Conservation (phyloP, 2,797 vertebrate genomes). For the Mormyrus proboscirostris region DNA sequence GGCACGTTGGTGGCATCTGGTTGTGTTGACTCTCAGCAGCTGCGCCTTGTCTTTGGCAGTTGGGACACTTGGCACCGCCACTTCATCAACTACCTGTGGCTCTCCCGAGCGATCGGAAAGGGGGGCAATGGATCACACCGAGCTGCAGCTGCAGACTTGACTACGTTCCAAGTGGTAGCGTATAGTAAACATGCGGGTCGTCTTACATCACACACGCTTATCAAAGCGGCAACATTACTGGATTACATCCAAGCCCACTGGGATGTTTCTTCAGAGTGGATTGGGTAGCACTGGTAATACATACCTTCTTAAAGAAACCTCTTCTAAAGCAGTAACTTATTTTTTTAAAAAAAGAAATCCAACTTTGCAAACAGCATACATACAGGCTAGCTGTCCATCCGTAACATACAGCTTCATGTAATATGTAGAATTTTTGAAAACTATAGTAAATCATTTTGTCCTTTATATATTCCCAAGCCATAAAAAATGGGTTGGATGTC, state of each 20-base stretch:
- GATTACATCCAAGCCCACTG: background rate
- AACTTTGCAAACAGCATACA: background rate
- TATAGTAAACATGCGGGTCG: slow-evolving; percentile 52
- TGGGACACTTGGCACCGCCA: slow-evolving; percentile 76
- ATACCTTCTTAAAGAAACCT: too few relatives aligned
- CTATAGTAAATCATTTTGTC: background rate
- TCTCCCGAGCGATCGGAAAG: slow-evolving; percentile 60
- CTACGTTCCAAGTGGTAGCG: slow-evolving; percentile 64
- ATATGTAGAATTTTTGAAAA: background rate
- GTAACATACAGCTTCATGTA: background rate
- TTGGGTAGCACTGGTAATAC: background rate
- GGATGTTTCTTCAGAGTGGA: background rate
- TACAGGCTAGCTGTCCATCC: background rate
- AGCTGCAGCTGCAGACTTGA: slow-evolving; percentile 69
- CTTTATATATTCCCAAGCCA: background rate
- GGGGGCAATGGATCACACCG: slow-evolving; percentile 54
- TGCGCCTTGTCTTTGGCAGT: slow-evolving; percentile 74
- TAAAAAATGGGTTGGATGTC: background rate
- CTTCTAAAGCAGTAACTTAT: background rate
- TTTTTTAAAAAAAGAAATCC: background rate
- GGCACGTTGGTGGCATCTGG: slow-evolving; percentile 79
- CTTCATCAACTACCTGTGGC: slow-evolving; percentile 83
- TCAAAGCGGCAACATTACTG: slow-evolving; percentile 14
- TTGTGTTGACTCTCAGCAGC: slow-evolving; percentile 71
- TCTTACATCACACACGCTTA: slow-evolving; percentile 52